Base-by-base conservation (phyloP, 1,140 invertebrate genomes). In the Drosophila sucinea region DNA sequence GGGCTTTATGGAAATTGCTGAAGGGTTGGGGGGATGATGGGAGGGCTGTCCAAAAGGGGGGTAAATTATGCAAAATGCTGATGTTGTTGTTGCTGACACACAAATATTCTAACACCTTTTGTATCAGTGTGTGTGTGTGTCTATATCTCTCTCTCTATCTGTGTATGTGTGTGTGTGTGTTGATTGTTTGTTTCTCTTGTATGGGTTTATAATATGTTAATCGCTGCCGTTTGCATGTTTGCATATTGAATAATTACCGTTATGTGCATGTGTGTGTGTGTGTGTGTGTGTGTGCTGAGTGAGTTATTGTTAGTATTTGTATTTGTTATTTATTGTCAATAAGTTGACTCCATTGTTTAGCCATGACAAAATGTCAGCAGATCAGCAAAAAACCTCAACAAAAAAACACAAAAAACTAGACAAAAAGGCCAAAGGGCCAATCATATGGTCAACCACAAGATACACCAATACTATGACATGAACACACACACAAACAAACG, bases 171-270 rank as follows among this genome's bases (percentile, higher is more conserved):
- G 56, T 38, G 32, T 57, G 47, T 30, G 3, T 27, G 65, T 35
- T 73, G 29, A 35, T 40, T 83, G 81, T 84, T 84, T 84, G 81
- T 60, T 64, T 54, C 60, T 70, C 56, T 67, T 83, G 76, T 87
- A 70, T 83, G 83, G 77, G 70, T 72, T 51, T 86, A 87, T 87
- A 87, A 89, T 87, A 87, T 87, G 83, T 83, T 87, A 87, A 87
- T 87, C 84, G 84, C 83, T 89, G 77, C 83, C 79, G 84, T 83
- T 87, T 87, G 83, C 84, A 66, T 89, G 83, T 83, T 89, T 87
- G 80, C 84, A 83, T 79, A 73, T 87, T 87, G 84, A 87, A 87
- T 87, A 87, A 87, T 87, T 87, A 81, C 84, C 83, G 73, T 77
- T 87, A 80, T 70, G 83, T 81, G 60, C 60, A 60, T 66, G 55